Base-by-base conservation (phyloP, 2,113 vertebrate genomes). In the Chlamydotis undulata region DNA sequence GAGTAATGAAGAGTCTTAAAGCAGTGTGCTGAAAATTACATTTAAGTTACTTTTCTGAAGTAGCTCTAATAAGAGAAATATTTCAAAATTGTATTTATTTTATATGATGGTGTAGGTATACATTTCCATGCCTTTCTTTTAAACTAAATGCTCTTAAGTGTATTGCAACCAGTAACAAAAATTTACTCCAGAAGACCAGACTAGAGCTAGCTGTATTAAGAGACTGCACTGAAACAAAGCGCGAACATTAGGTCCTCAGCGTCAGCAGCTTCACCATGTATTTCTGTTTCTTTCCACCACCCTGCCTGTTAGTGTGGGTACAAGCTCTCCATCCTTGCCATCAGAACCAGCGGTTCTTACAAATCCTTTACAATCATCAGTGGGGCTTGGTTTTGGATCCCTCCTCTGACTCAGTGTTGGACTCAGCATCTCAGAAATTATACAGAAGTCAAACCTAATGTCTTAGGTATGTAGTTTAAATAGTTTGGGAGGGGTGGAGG, bases 261-360 rank as follows among this genome's bases (percentile, higher is more conserved):
- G 19, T 53, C 39, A 74, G 17, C 60, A 41, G 18, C n/a, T 60
- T 41, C 52, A 12, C 22, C 22, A 1, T 41, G 1, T 43, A 21
- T 55, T 74, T 79, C 33, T 53, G 10, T 49, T 49, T 60, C 37
- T n/a, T 74, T 49, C 25, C 37, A 28, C 26, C 50, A 43, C 28
- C 14, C 57, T 49, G 45, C 33, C 52, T 37, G 35, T 31, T 37
- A 9, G 43, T 1, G 11, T 6, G n/a, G 37, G 14, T 53, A 33
- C 29, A 25, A 39, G 37, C 29, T 69, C 0, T 0, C 45, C 35
- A 29, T 47, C 60, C n/a, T 68, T 60, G n/a, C 33, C 2, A 0
- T 78, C 45, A 35, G 59, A 71, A 67, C 9, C 59, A 8, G 18
- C 2, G 5, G 23, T 22, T 53, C 59, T 56, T 74, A 63, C 23